Conservation (phyloP, 2,113 vertebrate genomes). For the Xerus inauris region DNA sequence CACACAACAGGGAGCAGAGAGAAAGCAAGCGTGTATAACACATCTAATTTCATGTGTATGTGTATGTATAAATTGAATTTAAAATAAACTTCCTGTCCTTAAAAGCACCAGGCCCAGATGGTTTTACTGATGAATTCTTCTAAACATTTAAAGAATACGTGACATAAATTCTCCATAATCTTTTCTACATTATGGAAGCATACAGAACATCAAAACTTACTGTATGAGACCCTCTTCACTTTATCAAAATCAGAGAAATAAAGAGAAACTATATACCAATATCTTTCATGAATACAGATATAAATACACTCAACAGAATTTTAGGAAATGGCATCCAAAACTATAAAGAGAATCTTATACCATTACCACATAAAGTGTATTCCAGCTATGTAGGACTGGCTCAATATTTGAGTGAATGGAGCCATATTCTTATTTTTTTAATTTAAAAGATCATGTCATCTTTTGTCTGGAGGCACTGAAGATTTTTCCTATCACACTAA, state of each 20-base stretch:
- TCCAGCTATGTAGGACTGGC: background rate
- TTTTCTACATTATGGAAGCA: background rate
- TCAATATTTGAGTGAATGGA: background rate
- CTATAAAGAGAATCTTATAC: background rate
- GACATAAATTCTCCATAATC: background rate
- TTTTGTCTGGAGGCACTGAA: background rate
- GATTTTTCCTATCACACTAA: background rate
- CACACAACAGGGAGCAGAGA: too few relatives aligned
- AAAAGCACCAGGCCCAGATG: background rate
- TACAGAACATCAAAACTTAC: background rate
- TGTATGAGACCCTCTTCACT: background rate
- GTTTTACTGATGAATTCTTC: background rate
- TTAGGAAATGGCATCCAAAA: background rate
- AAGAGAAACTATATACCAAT: background rate
- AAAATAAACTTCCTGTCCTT: background rate
- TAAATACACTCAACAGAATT: background rate
- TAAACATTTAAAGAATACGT: background rate
- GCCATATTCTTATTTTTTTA: background rate
- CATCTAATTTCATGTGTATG: background rate
- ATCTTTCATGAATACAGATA: background rate
- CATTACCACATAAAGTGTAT: background rate
- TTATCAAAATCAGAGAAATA: background rate
- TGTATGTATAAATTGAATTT: background rate
- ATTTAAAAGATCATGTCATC: background rate
- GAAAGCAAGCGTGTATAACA: too few relatives aligned